Evolutionary conservation across 2,797 vertebrate species (phyloP).

Genomic region (Gadopsis bispinosus): DNA sequence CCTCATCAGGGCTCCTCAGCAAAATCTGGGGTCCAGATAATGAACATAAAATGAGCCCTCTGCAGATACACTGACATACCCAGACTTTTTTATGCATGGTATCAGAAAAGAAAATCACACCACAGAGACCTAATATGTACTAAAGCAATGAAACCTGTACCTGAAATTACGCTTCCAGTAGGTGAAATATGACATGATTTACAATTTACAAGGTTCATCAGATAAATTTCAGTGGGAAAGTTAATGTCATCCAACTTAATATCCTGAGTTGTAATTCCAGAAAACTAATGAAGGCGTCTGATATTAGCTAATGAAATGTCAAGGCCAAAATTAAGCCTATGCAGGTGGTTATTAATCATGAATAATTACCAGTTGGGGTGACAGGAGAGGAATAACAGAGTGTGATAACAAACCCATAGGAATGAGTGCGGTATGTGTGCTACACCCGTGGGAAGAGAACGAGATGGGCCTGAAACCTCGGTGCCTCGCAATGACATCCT

Average conservation of each 20-base stretch:
- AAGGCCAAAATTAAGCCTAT: slow-evolving; percentile 43
- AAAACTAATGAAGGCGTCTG: slow-evolving; percentile 57
- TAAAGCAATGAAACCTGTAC: slow-evolving; percentile 3
- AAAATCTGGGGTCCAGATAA: slow-evolving; percentile 47
- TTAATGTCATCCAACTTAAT: slow-evolving; percentile 45
- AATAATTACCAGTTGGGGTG: slow-evolving; percentile 64
- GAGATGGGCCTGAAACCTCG: slow-evolving; percentile 18
- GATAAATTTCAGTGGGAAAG: slow-evolving; percentile 29
- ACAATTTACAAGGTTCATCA: slow-evolving; percentile 39
- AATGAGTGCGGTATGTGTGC: neutral
- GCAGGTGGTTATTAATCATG: slow-evolving; percentile 65
- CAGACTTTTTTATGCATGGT: slow-evolving; percentile 7
- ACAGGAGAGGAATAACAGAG: slow-evolving; percentile 53
- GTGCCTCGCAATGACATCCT: slow-evolving; percentile 36
- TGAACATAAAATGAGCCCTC: slow-evolving; percentile 7
- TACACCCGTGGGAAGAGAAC: slow-evolving; percentile 15
- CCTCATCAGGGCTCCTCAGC: slow-evolving; percentile 15
- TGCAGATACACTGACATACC: slow-evolving; percentile 8
- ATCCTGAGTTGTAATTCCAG: slow-evolving; percentile 43
- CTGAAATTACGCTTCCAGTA: slow-evolving; percentile 16
- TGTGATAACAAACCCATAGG: slow-evolving; percentile 52
- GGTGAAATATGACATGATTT: slow-evolving; percentile 39
- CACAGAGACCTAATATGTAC: slow-evolving; percentile 16
- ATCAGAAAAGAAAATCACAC: slow-evolving; percentile 13
- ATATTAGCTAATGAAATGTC: slow-evolving; percentile 68